Base-by-base conservation (phyloP, 2,113 vertebrate species). In the Verasper variegatus region DNA sequence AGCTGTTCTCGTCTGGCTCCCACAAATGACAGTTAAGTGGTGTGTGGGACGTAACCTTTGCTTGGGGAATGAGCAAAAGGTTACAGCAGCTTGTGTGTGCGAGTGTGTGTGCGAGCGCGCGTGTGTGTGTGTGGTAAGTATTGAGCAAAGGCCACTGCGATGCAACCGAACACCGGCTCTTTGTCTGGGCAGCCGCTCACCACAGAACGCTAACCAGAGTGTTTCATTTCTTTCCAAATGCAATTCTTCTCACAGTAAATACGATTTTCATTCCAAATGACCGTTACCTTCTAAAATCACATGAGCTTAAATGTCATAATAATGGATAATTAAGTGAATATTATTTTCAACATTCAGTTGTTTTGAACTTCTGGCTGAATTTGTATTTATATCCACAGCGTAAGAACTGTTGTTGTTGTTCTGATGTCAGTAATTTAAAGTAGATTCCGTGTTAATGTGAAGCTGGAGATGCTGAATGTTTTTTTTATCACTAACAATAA, bases 111-210 rank as follows among this genome's bases (percentile, higher is more conserved):
- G 47, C 0, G 56, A 31, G 56, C 31, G 56, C 31, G 57, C 18
- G 15, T 31, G 52, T 70, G 71, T 61, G 35, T 37, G 71, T 17
- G 26, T 64, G 60, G 66, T 86, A 74, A 85, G 81, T 76, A 89
- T 91, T 90, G 85, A 91, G 88, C 83, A 79, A 84, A 86, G 78
- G 88, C 85, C 78, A 82, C 83, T 86, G 88, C 82, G 68, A 45
- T 90, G 92, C 87, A 93, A 93, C 91, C 80, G 55, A 88, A 93
- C 83, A 93, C 91, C 91, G 64, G 77, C 71, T 80, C 88, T 92
- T 92, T 90, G 90, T 84, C 77, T 74, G 87, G 74, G 82, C 65
- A 5, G 73, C 76, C 51, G 80, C 64, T 74, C 67, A 58, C 69
- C 73, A 57, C 68, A 81, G 69, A 60, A 81, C 73, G 78, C 68